phyloP scores from a whole-genome alignment of 1,140 invertebrate species.

The Euglossa dilemma region DNA sequence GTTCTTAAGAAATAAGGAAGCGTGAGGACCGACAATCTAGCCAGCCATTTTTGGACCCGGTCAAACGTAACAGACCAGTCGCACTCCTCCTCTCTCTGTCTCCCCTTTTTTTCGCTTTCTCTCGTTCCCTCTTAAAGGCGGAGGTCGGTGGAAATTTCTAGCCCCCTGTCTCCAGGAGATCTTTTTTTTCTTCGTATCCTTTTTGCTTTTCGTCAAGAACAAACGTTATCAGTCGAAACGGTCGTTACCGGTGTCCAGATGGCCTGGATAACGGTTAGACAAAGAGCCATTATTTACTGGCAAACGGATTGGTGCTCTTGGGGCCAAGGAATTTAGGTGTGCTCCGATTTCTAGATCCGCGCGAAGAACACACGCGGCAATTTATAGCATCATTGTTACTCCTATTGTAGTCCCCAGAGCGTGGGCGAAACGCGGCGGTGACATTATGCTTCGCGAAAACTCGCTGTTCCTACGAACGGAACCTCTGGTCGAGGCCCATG shows the following conservation, averaged over 20 bases:
- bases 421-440: slow-evolving; percentile 24
- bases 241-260: slow-evolving; percentile 42
- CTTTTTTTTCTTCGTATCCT: neutral
- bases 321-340: slow-evolving; percentile 27
- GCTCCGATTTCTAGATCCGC: slow-evolving; percentile 39
- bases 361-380: slow-evolving; percentile 27
- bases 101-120: neutral
- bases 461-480: neutral
- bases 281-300: slow-evolving; percentile 40
- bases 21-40: neutral
- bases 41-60: slow-evolving; percentile 50
- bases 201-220: neutral
- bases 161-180: neutral
- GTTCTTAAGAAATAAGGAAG: slow-evolving; percentile 59
- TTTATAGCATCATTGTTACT: slow-evolving; percentile 40
- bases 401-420: slow-evolving; percentile 26
- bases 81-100: too few species aligned
- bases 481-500: neutral
- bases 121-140: neutral
- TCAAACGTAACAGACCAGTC: slow-evolving; percentile 17
- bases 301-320: slow-evolving; percentile 12
- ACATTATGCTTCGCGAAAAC: slow-evolving; percentile 27
- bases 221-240: slow-evolving; percentile 24
- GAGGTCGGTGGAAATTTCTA: too few species aligned
- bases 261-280: slow-evolving; percentile 25